Conservation (phyloP, 2,888 invertebrate species). For the Caenorhabditis becei region DNA sequence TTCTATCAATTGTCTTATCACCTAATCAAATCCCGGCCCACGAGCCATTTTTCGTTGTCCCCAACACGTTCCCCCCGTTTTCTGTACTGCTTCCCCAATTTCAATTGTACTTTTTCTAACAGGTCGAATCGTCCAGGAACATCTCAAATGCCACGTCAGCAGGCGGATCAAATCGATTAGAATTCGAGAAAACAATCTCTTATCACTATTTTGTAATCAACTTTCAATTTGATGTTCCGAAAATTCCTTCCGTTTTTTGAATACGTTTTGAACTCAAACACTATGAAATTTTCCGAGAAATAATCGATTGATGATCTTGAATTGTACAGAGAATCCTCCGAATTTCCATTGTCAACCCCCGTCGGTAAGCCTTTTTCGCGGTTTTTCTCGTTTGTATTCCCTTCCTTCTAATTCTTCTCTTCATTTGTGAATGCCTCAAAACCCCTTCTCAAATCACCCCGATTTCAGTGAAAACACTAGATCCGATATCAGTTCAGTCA, state of each 20-base stretch:
- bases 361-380: slow-evolving; percentile 17
- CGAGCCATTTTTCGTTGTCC: background rate
- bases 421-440: slow-evolving; percentile 14
- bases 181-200: slow-evolving; percentile 9
- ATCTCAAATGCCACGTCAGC: too few species aligned
- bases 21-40: too few species aligned
- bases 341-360: slow-evolving; percentile 10
- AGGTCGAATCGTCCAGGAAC: too few species aligned
- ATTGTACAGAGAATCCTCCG: slow-evolving; percentile 5
- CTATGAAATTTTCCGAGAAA: background rate
- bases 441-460: background rate
- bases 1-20: too few species aligned
- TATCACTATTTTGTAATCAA: too few species aligned
- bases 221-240: too few species aligned
- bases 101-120: slow-evolving; percentile 53
- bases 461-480: background rate
- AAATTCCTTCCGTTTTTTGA: too few species aligned
- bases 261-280: background rate
- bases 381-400: slow-evolving; percentile 11
- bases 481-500: background rate
- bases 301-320: background rate
- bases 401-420: background rate
- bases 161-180: slow-evolving; percentile 1
- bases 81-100: background rate
- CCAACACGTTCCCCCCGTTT: background rate